Evolutionary conservation across 2,113 vertebrate genomes (phyloP).

Genomic region (Sceloporus undulatus): DNA sequence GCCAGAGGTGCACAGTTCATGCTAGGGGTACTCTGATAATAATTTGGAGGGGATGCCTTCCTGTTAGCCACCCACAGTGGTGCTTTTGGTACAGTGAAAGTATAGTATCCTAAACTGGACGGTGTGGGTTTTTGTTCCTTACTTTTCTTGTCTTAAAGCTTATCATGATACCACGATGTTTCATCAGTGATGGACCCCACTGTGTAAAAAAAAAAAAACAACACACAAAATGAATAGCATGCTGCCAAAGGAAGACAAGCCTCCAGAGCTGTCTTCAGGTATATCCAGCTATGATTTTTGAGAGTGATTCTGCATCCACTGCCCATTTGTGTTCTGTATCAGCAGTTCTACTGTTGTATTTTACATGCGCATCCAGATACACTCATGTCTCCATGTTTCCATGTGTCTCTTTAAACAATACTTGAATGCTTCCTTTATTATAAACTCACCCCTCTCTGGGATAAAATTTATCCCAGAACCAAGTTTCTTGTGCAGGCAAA

Average conservation of each 20-base stretch:
- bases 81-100: background rate
- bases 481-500: background rate
- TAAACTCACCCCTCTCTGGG: conserved; percentile 15
- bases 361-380: no score
- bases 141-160: background rate
- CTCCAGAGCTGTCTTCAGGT: background rate
- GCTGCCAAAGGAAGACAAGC: background rate
- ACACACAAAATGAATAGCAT: background rate
- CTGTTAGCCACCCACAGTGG: background rate
- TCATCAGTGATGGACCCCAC: background rate
- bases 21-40: conserved; percentile 3
- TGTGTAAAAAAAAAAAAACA: background rate
- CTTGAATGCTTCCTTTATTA: conserved; percentile 37
- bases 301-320: no score
- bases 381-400: background rate
- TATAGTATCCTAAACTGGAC: background rate
- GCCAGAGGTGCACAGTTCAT: background rate
- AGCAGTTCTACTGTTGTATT: background rate
- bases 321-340: background rate
- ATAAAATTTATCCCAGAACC: background rate
- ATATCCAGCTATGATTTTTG: background rate
- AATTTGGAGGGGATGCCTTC: background rate
- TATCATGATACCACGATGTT: background rate
- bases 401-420: conserved; percentile 36
- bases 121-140: background rate